These are phyloP conservation scores for Brachyistius frenatus DNA, from an alignment of 2,113 vertebrate genomes.

Conservation along the genomic window DNA sequence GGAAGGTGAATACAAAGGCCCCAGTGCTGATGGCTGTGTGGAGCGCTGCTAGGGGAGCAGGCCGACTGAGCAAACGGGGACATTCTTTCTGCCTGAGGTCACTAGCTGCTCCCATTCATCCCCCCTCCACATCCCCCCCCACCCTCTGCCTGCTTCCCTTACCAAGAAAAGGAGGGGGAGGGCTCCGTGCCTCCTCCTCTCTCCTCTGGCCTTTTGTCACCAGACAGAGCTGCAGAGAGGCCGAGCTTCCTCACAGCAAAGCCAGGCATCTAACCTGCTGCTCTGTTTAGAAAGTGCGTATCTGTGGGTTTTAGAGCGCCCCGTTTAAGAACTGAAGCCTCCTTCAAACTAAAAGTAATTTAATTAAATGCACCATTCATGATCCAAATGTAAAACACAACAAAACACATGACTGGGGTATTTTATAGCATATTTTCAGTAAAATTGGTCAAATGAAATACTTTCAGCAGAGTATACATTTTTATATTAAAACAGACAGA, in stretches of 20 bases:
- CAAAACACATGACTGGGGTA: too few relatives aligned
- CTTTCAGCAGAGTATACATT: too few relatives aligned
- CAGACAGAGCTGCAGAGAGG: conserved; percentile 56
- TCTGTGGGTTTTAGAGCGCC: conserved; percentile 5
- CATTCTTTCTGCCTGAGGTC: conserved; percentile 95
- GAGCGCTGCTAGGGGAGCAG: conserved; percentile 84
- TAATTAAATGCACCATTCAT: too few relatives aligned
- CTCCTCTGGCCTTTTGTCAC: conserved; percentile 80
- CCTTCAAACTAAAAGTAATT: too few relatives aligned
- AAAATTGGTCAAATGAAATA: too few relatives aligned
- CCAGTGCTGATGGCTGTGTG: conserved; percentile 84
- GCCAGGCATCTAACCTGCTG: conserved; percentile 17
- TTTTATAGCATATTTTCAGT: too few relatives aligned
- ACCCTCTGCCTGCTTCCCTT: conserved; percentile 80
- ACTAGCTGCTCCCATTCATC: conserved; percentile 93
- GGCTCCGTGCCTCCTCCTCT: conserved; percentile 63
- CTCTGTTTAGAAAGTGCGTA: neutral
- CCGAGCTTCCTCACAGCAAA: conserved; percentile 37
- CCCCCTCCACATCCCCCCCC: conserved; percentile 82
- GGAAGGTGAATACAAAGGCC: conserved; percentile 87
- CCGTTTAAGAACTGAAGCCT: too few relatives aligned
- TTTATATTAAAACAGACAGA: too few relatives aligned
- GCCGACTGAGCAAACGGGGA: conserved; percentile 92
- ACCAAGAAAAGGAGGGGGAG: conserved; percentile 71
- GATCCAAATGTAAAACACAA: too few relatives aligned